These are phyloP conservation scores for Calycopis cecrops DNA, from an alignment of 1,140 invertebrate species.

Conservation along the genomic window DNA sequence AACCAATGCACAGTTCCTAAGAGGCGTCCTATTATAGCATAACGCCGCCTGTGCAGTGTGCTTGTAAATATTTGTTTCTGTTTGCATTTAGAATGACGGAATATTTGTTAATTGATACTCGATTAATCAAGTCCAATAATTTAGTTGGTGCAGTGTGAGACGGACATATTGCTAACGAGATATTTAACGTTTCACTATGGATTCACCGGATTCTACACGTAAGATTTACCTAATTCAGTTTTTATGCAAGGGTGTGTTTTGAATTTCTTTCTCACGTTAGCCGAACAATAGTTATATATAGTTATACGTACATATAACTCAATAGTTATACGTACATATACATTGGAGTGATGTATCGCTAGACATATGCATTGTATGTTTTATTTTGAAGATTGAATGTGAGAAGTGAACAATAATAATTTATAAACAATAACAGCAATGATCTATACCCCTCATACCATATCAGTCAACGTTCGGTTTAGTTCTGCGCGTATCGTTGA, in stretches of 20 bases:
- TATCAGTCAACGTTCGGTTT: slow-evolving; percentile 7
- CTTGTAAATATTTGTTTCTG: slow-evolving; percentile 39
- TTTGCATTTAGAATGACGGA: slow-evolving; percentile 32
- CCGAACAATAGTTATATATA: no score
- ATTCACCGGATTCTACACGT: slow-evolving; percentile 25
- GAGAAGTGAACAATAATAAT: slow-evolving; percentile 1
- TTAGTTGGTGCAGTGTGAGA: background rate
- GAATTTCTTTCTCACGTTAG: background rate
- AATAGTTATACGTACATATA: no score
- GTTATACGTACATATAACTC: no score
- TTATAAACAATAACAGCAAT: slow-evolving; percentile 3
- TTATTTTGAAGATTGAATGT: background rate
- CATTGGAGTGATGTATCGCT: background rate
- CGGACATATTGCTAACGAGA: slow-evolving; percentile 2
- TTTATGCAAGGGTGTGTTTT: background rate
- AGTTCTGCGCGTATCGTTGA: slow-evolving; percentile 3
- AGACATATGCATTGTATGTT: background rate
- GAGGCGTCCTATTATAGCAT: slow-evolving; percentile 27
- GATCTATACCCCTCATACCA: no score
- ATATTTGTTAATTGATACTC: slow-evolving; percentile 32
- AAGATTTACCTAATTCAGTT: slow-evolving; percentile 18
- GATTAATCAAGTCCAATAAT: slow-evolving; percentile 14
- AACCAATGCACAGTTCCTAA: slow-evolving; percentile 12
- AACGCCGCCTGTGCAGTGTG: slow-evolving; percentile 4
- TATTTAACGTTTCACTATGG: slow-evolving; percentile 20